These are phyloP conservation scores for Enteromius radiatus DNA, from an alignment of 2,797 vertebrate species.

Conservation along the genomic window DNA sequence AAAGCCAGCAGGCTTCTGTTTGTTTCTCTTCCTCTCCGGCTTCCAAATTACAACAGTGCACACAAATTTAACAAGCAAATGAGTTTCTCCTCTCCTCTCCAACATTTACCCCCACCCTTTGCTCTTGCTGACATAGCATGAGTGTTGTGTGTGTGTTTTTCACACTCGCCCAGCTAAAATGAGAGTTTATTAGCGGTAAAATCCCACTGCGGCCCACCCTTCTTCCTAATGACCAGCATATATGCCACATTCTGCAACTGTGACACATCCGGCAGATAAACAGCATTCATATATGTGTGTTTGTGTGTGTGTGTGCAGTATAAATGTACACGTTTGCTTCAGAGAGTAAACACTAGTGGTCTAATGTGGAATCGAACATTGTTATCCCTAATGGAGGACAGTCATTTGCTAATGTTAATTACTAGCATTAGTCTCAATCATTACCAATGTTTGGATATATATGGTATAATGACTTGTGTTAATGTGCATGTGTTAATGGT, in stretches of 20 bases:
- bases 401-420: slow-evolving; percentile 51
- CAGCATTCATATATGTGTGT: slow-evolving; percentile 22
- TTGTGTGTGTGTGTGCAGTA: background rate
- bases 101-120: background rate
- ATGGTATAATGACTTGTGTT: slow-evolving; percentile 25
- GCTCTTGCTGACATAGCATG: slow-evolving; percentile 32
- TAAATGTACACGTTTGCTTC: background rate
- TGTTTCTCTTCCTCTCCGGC: background rate
- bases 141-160: slow-evolving; percentile 64
- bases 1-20: slow-evolving; percentile 33
- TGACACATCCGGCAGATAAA: background rate
- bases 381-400: slow-evolving; percentile 23
- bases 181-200: slow-evolving; percentile 17
- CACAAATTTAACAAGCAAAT: slow-evolving; percentile 42
- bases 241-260: slow-evolving; percentile 52
- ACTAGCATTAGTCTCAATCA: slow-evolving; percentile 47
- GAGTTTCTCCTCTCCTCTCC: slow-evolving; percentile 33
- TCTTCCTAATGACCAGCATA: slow-evolving; percentile 59
- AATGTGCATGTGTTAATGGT: slow-evolving; percentile 29
- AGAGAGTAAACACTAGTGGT: slow-evolving; percentile 14
- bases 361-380: slow-evolving; percentile 35
- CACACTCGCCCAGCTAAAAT: slow-evolving; percentile 29
- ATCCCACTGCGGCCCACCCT: slow-evolving; percentile 53
- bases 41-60: slow-evolving; percentile 37
- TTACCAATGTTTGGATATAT: slow-evolving; percentile 28